Percentiles rank a stretch among this genome's conserved stretches.
These are phyloP conservation scores for Eremobia ochroleuca DNA, from an alignment of 2,888 invertebrate species.

Conservation along the genomic window DNA sequence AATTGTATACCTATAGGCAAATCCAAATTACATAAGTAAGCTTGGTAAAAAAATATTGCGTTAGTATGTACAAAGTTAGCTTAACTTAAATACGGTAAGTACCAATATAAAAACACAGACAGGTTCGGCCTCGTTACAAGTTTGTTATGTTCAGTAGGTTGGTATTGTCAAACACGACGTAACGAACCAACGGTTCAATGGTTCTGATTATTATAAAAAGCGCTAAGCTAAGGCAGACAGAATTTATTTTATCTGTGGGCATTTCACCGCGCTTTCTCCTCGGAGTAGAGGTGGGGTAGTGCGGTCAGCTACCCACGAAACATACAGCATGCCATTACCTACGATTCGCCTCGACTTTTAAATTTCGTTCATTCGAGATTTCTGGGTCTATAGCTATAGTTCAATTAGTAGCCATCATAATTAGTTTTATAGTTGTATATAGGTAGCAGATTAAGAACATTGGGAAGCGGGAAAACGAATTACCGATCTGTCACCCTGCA, in stretches of 20 bases:
- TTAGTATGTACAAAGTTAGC: background rate
- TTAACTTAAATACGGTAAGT: background rate
- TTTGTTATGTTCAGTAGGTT: constrained; percentile 2
- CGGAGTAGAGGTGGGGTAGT: constrained; percentile 47
- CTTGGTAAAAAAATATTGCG: background rate
- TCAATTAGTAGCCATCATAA: background rate
- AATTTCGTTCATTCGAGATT: background rate
- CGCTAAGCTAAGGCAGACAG: constrained; percentile 41
- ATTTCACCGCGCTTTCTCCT: constrained; percentile 73
- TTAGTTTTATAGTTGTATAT: background rate
- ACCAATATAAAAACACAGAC: background rate
- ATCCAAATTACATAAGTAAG: background rate
- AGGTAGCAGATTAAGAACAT: background rate
- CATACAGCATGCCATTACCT: constrained; percentile 14
- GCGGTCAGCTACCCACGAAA: constrained; percentile 46
- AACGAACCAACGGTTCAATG: constrained; percentile 25
- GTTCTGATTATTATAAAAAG: constrained; percentile 40
- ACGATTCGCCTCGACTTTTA: background rate
- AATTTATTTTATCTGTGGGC: constrained; percentile 52
- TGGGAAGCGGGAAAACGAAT: too few relatives aligned
- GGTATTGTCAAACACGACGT: constrained; percentile 20
- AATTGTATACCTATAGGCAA: background rate
- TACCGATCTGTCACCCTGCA: too few relatives aligned
- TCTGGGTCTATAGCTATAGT: background rate
- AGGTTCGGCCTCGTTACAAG: constrained; percentile 6